These are phyloP conservation scores for Chorisops tibialis DNA, from an alignment of 2,888 invertebrate genomes.

Conservation along the genomic window DNA sequence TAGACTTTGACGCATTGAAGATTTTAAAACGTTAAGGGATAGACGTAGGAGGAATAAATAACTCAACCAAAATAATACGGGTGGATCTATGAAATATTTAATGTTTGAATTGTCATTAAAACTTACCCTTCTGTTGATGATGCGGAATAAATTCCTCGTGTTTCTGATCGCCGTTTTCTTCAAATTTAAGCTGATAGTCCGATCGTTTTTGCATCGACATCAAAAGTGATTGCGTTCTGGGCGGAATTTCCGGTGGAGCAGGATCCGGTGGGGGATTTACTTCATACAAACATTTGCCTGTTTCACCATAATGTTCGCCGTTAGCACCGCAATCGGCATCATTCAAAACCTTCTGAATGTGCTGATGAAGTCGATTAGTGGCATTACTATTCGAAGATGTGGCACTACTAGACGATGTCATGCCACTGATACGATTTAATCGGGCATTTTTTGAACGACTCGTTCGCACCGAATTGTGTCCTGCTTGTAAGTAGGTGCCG, in stretches of 20 bases:
- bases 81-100: no score
- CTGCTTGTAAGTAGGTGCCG: conserved; percentile 15
- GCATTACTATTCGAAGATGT: conserved; percentile 51
- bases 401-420: conserved; percentile 59
- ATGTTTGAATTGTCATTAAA: not conserved
- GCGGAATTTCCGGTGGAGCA: conserved; percentile 81
- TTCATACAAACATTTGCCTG: conserved; percentile 33
- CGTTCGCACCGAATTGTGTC: conserved; percentile 43
- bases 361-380: conserved; percentile 41
- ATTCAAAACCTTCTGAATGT: conserved; percentile 28
- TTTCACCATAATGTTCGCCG: conserved; percentile 54
- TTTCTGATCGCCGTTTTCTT: conserved; percentile 51
- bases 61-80: no score
- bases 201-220: conserved; percentile 51
- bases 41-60: no score
- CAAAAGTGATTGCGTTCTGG: conserved; percentile 77
- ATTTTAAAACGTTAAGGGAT: no score
- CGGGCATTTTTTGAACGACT: conserved; percentile 44
- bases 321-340: conserved; percentile 29
- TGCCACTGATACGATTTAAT: conserved; percentile 53
- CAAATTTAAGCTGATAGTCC: conserved; percentile 51
- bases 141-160: conserved; percentile 52
- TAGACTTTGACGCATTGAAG: no score
- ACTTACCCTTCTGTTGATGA: conserved; percentile 44
- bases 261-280: conserved; percentile 78